Base-by-base conservation (phyloP, 1,140 invertebrate genomes). In the Vanessa tameamea region DNA sequence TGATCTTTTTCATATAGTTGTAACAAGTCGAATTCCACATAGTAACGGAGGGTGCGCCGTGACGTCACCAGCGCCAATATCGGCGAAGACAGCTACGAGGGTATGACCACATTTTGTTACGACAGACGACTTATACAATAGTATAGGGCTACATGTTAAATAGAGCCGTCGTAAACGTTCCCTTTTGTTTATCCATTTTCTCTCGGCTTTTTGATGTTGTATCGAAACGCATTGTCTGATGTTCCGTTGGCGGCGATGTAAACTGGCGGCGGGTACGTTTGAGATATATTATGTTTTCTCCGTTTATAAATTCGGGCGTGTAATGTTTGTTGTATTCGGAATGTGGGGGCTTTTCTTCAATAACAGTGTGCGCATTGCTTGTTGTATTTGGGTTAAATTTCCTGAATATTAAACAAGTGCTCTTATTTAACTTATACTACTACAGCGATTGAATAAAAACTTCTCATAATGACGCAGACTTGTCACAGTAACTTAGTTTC, bases 1-100 rank as follows among this genome's bases (percentile, higher is more conserved):
- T 73, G 72, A 57, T 65, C 65, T 73, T 73, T 73, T 48, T 51
- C 73, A 67, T 69, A 69, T 20, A 53, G 47, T 47, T 68, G 61
- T 67, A 65, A 70, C 68, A 64, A 55, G 64, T 50, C 31, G 47
- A 55, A 16, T 14, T 69, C 26, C 50, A 61, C 74, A 65, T 76
- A 65, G 70, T 57, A 72, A 76, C 75, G 57, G 53, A 55, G 75
- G 75, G 69, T 70, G 66, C 47, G 75, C 71, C 63, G 51, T 77
- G 66, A 65, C 75, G 75, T 77, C 72, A 73, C 53, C 53, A 57
- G 20, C 47, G 26, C 48, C 48, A 61, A 76, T 48, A 73, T 73
- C 57, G 48, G 63, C 67, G 55, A 69, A 73, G 59, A 66, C 51
- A 43, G 37, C 65, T 16, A 43, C 11, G 48, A 50, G 14, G 37